Percentiles rank a stretch among this genome's conserved stretches.
phyloP scores from a whole-genome alignment of 2,888 invertebrate genomes.

The Leptinotarsa juncta region DNA sequence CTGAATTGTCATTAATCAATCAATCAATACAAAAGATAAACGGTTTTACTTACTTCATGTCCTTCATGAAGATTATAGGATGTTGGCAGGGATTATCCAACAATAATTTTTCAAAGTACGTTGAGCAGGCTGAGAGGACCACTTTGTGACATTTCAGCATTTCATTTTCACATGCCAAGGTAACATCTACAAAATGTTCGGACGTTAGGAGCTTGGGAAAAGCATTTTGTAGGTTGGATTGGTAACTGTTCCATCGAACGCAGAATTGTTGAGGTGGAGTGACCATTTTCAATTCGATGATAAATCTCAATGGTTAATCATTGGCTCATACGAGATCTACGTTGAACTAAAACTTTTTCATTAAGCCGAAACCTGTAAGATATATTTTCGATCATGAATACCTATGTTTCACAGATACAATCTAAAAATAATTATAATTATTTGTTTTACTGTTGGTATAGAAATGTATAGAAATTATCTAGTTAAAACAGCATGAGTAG shows the following conservation, averaged over 20 bases:
- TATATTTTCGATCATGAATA: background rate
- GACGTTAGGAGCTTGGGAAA: constrained; percentile 80
- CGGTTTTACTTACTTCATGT: constrained; percentile 72
- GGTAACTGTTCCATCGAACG: constrained; percentile 86
- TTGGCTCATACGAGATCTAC: background rate
- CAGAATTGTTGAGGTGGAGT: constrained; percentile 75
- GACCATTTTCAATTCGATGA: constrained; percentile 44
- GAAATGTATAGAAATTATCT: too few species aligned
- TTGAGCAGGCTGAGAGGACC: constrained; percentile 86
- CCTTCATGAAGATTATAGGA: constrained; percentile 85
- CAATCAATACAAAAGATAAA: background rate
- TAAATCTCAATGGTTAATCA: constrained; percentile 16
- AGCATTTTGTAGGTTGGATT: constrained; percentile 81
- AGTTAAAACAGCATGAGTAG: too few species aligned
- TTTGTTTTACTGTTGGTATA: too few species aligned
- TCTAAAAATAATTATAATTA: too few species aligned
- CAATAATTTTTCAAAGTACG: constrained; percentile 83
- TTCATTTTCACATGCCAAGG: constrained; percentile 87
- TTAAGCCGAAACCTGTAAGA: constrained; percentile 5
- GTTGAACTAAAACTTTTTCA: background rate
- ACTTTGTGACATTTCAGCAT: constrained; percentile 89
- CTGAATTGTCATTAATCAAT: background rate
- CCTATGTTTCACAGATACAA: too few species aligned
- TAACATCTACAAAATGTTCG: constrained; percentile 91
- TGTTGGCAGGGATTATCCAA: constrained; percentile 89